Evolutionary conservation across 2,888 invertebrate genomes (phyloP), one percentile per base, ranked within the genome.

Genomic region (Cerceris rybyensis): DNA sequence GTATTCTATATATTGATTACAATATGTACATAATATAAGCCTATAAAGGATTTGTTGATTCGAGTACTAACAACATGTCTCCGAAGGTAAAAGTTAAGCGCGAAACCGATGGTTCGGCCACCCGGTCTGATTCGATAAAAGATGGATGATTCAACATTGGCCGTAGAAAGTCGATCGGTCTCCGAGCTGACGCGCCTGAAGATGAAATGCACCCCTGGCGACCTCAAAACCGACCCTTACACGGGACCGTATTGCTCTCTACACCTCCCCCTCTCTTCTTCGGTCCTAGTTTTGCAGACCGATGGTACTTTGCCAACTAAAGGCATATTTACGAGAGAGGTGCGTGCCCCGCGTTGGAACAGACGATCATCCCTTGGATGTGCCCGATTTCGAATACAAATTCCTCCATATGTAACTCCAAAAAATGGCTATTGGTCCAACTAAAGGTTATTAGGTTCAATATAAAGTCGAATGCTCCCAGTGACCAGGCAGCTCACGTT

Each of bases 181-280:
- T 90, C 90, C 87, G 86, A 81, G 85, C 90, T 92, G 92, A 91
- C 91, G 91, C 88, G 75, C 76, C 78, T 87, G 89, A 92, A 92
- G 92, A 92, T 92, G 90, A 91, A 92, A 92, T 90, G 91, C 90
- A 92, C 91, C 92, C 92, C 88, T 87, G 91, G 86, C 89, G 89
- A 88, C 82, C 85, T 80, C 72, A 80, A 63, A 68, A 63, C 57
- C 78, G 75, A 78, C 82, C 85, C 84, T 71, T 78, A 66, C 75
- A 70, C 68, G 61, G 46, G 68, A 64, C 78, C 77, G 63, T 59
- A 52, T 41, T 63, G 49, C 59, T 75, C 77, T 71, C 76, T 70
- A 71, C 67, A 65, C 72, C 68, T 71, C 72, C 73, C 42, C 72
- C 59, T 54, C 28, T 28, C 28, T 28, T 28, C 28, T 28, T 28